These are phyloP conservation scores for Protobothrops mucrosquamatus DNA, from an alignment of 2,113 vertebrate genomes.

Conservation along the genomic window DNA sequence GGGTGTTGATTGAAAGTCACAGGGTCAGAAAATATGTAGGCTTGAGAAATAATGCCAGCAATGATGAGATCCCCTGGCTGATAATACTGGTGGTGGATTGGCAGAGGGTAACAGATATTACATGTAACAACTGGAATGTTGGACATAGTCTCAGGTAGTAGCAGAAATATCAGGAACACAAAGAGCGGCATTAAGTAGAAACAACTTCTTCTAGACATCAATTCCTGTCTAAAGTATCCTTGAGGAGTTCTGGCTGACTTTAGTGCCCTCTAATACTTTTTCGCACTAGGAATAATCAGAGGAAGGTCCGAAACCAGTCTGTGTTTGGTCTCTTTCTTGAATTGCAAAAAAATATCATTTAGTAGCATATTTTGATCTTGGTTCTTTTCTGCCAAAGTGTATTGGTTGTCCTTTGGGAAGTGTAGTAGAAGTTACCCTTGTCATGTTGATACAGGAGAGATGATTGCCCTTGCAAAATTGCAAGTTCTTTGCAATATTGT, in stretches of 20 bases:
- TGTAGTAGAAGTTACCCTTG: neutral
- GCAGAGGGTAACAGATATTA: neutral
- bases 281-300: neutral
- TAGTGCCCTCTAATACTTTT: neutral
- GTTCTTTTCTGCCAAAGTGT: neutral
- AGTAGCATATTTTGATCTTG: neutral
- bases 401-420: neutral
- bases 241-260: neutral
- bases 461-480: neutral
- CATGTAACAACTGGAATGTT: neutral
- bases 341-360: neutral
- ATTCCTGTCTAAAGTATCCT: neutral
- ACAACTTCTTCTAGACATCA: neutral
- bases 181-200: neutral
- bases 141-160: neutral
- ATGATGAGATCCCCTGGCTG: neutral
- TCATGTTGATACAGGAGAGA: neutral
- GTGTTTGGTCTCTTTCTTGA: neutral
- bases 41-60: neutral
- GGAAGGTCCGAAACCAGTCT: neutral
- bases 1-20: neutral
- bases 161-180: neutral
- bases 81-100: neutral
- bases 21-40: neutral
- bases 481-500: neutral